Evolutionary conservation across 2,888 invertebrate species (phyloP).

Genomic region (Isotomurus palustris): DNA sequence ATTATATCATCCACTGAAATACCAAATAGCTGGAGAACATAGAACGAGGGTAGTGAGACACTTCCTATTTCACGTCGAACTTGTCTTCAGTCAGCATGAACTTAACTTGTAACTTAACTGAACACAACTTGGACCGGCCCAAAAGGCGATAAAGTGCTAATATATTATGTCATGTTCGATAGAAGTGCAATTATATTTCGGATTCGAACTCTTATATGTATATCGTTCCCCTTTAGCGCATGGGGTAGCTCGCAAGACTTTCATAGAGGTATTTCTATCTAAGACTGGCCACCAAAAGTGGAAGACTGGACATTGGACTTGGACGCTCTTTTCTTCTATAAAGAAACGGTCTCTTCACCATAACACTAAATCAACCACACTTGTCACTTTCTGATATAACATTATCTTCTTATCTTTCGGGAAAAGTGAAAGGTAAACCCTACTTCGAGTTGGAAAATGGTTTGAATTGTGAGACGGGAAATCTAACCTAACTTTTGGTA

Average conservation of each 20-base stretch:
- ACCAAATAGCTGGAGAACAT: too few species aligned
- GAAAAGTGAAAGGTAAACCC: background rate
- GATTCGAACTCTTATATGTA: background rate
- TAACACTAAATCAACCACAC: slow-evolving; percentile 39
- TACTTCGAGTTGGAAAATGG: too few species aligned
- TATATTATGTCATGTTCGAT: slow-evolving; percentile 44
- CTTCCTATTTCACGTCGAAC: background rate
- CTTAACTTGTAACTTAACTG: slow-evolving; percentile 13
- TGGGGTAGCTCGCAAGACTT: too few species aligned
- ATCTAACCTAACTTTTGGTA: too few species aligned
- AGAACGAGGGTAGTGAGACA: too few species aligned
- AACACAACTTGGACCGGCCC: slow-evolving; percentile 1
- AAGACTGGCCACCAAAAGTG: too few species aligned
- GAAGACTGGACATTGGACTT: too few species aligned
- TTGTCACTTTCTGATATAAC: slow-evolving; percentile 25
- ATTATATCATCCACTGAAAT: too few species aligned
- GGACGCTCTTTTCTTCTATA: too few species aligned
- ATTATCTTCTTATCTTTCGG: background rate
- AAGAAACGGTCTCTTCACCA: slow-evolving; percentile 15
- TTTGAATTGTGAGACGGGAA: too few species aligned
- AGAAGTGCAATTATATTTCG: slow-evolving; percentile 43
- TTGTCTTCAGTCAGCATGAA: slow-evolving; percentile 4
- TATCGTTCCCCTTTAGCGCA: too few species aligned
- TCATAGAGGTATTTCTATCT: too few species aligned
- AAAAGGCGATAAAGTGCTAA: slow-evolving; percentile 24